Evolutionary conservation across 2,113 vertebrate species (phyloP).

Genomic region (Nestor notabilis): DNA sequence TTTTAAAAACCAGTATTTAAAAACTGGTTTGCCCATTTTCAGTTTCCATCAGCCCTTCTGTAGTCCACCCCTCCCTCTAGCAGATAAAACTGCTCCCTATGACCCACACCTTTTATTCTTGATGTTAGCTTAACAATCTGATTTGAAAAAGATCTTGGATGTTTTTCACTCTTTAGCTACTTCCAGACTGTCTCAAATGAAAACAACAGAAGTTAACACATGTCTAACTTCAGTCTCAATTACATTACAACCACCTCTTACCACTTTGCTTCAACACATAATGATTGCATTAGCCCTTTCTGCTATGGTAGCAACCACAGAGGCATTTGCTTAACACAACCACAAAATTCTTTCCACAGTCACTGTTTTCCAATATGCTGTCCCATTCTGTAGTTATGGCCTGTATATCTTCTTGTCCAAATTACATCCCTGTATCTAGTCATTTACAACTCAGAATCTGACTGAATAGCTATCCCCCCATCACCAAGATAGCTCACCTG

Average conservation of each 20-base stretch:
- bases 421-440: neutral
- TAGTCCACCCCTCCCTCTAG: neutral
- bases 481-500: neutral
- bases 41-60: neutral
- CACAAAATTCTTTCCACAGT: neutral
- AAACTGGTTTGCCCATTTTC: neutral
- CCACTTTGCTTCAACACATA: neutral
- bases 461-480: neutral
- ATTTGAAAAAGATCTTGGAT: neutral
- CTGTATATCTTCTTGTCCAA: neutral
- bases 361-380: neutral
- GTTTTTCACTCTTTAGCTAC: neutral
- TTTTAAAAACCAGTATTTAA: neutral
- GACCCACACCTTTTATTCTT: neutral
- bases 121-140: neutral
- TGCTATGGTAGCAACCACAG: neutral
- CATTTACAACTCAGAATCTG: neutral
- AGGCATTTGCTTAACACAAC: neutral
- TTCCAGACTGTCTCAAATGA: neutral
- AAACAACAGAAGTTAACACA: neutral
- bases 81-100: neutral
- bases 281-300: neutral
- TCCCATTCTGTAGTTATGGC: neutral
- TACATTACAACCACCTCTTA: neutral
- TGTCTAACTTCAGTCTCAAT: neutral